phyloP scores from a whole-genome alignment of 2,888 invertebrate genomes.

The Parnassius glacialis region DNA sequence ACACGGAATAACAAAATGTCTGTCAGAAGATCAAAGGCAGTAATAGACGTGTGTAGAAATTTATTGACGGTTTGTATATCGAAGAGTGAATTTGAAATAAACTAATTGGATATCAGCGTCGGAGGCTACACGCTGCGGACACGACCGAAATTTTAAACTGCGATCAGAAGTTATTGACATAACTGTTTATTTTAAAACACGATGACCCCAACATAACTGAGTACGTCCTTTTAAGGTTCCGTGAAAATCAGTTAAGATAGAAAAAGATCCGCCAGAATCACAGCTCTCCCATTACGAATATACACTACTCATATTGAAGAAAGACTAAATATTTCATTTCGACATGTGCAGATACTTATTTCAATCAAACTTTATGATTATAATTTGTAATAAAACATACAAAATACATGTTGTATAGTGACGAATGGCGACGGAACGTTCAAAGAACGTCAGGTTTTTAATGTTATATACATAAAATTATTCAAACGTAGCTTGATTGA shows the following conservation, averaged over 20 bases:
- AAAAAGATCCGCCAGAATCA: too few species aligned
- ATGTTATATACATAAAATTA: slow-evolving; percentile 16
- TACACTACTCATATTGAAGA: too few species aligned
- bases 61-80: slow-evolving; percentile 66
- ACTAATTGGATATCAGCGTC: slow-evolving; percentile 49
- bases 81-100: slow-evolving; percentile 61
- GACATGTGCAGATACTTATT: too few species aligned
- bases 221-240: not conserved
- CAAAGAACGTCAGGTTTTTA: slow-evolving; percentile 23
- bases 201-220: slow-evolving; percentile 32
- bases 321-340: too few species aligned
- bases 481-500: slow-evolving; percentile 19
- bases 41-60: slow-evolving; percentile 75
- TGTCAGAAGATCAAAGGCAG: slow-evolving; percentile 75
- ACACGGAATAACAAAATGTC: slow-evolving; percentile 71
- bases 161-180: slow-evolving; percentile 47
- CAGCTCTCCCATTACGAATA: too few species aligned
- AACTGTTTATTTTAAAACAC: slow-evolving; percentile 44
- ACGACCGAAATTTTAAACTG: slow-evolving; percentile 55
- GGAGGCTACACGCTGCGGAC: slow-evolving; percentile 39
- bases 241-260: not conserved
- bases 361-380: too few species aligned
- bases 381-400: slow-evolving; percentile 7
- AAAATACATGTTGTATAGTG: slow-evolving; percentile 14
- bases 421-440: slow-evolving; percentile 19